Conservation (phyloP, 2,888 invertebrate species). For the Bibio marci region DNA sequence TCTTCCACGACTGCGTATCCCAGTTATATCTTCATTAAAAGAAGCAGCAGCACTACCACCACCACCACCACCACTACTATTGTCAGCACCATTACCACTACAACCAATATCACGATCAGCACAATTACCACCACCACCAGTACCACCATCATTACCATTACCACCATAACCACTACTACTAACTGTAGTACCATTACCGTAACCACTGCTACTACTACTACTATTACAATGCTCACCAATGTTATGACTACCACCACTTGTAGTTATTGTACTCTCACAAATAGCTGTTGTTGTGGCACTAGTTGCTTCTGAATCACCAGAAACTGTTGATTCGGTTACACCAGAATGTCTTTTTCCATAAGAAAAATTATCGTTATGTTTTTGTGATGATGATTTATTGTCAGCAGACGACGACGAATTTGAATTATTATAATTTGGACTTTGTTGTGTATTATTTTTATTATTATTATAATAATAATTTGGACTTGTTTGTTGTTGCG, state of each 20-base stretch:
- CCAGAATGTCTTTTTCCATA: constrained; percentile 2
- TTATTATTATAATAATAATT: background rate
- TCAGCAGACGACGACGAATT: no score
- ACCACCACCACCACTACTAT: background rate
- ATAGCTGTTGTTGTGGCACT: constrained; percentile 1
- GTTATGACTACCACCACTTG: background rate
- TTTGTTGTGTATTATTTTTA: constrained; percentile 6
- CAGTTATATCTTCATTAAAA: constrained; percentile 1
- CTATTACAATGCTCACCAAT: background rate
- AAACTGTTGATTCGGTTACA: constrained; percentile 4
- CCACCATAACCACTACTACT: background rate
- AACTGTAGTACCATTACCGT: no score
- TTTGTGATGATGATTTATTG: no score
- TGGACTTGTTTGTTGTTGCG: no score
- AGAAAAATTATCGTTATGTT: no score
- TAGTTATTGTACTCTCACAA: background rate
- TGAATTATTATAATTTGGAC: no score
- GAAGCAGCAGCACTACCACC: no score
- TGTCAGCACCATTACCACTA: no score
- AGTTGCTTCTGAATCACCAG: background rate
- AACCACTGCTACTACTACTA: no score
- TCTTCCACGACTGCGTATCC: constrained; percentile 6
- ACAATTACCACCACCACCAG: background rate
- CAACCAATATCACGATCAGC: no score
- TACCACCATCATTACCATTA: background rate